Base-by-base conservation (phyloP, 2,113 vertebrate genomes). In the Heterocephalus glaber region DNA sequence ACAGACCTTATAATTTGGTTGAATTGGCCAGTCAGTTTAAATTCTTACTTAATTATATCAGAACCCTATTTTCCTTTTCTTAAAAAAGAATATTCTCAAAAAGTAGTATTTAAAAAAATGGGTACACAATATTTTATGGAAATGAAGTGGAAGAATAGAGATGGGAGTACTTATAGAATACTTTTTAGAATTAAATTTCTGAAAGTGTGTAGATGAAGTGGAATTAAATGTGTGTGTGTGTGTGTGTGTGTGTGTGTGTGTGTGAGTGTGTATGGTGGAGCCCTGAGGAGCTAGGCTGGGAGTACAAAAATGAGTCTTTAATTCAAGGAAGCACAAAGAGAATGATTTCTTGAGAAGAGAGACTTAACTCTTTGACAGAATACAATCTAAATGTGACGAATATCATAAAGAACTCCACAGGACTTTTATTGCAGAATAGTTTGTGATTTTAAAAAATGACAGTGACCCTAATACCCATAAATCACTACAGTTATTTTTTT, bases 11-110 rank as follows among this genome's bases (percentile, higher is more conserved):
- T 91, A 22, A 87, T 79, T 74, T 80, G 81, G 28, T 26, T 72
- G 20, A 89, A 65, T 52, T 96, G 60, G 26, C 14, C 44, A 52
- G 44, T 89, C 44, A 90, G 38, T 77, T 93, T 94, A 86, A 96
- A 83, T 1, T 3, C 38, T 81, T 81, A 81, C 8, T 93, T 89
- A 89, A 77, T 89, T 74, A 19, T 30, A 83, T 77, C 22, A 94
- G 65, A 95, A 94, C 65, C n/a, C 35, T 83, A 90, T 86, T 95
- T 95, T 94, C 1, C 49, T 88, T 13, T 24, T 85, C 28, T 91
- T 89, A 41, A 92, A 79, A 91, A 74, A 38, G 38, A 20, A 14
- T 44, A 5, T 74, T 44, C 24, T 74, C 41, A 26, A 87, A 24
- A 44, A 86, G 19, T 20, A 86, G 7, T 65, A 86, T 74, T 92